Evolutionary conservation across 2,113 vertebrate genomes (phyloP).

Genomic region (Oncorhynchus kisutch): DNA sequence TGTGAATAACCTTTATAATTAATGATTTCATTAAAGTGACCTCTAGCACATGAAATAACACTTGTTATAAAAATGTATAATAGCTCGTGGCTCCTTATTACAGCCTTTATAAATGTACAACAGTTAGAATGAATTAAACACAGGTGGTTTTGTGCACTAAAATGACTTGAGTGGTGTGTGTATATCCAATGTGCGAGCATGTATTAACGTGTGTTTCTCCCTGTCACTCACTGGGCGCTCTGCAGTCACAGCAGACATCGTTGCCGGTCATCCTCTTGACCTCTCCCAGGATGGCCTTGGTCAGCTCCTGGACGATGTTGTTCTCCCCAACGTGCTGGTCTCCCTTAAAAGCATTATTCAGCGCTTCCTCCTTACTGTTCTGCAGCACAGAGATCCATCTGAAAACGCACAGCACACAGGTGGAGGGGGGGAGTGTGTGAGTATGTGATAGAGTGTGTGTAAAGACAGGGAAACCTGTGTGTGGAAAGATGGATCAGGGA

Average conservation of each 20-base stretch:
- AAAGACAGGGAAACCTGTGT: not conserved
- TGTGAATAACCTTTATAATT: too few species aligned
- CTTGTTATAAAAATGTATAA: too few species aligned
- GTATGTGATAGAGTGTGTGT: not conserved
- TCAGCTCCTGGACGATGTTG: conserved; percentile 98
- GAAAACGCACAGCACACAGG: conserved; percentile 10
- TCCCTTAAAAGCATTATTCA: conserved; percentile 97
- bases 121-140: too few species aligned
- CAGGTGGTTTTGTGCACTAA: too few species aligned
- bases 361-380: conserved; percentile 97
- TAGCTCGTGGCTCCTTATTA: too few species aligned
- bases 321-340: conserved; percentile 94
- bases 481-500: conserved; percentile 32
- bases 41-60: too few species aligned
- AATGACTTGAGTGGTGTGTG: too few species aligned
- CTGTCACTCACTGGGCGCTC: conserved; percentile 85
- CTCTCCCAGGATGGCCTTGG: conserved; percentile 94
- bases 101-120: too few species aligned
- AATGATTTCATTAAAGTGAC: too few species aligned
- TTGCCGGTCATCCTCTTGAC: conserved; percentile 96
- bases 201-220: not conserved
- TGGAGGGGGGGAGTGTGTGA: not conserved
- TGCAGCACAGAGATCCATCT: conserved; percentile 99
- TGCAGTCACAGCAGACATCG: conserved; percentile 94
- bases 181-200: not conserved